Evolutionary conservation across 2,888 invertebrate species (phyloP).

Genomic region (Drosophila tripunctata): DNA sequence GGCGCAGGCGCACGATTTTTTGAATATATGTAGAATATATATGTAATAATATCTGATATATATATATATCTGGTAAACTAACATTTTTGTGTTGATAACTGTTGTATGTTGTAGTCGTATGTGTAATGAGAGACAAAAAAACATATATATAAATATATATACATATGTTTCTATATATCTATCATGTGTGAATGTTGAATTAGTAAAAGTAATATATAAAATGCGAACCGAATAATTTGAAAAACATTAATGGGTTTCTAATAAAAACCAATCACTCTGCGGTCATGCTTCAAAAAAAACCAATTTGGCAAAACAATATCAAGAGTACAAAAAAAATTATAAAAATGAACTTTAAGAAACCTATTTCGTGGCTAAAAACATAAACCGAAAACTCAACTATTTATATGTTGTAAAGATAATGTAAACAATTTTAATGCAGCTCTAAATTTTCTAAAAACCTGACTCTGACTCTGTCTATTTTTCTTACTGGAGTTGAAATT

Average conservation of each 20-base stretch:
- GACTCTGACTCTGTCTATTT: slow-evolving; percentile 51
- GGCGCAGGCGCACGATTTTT: slow-evolving; percentile 72
- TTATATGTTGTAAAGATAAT: neutral
- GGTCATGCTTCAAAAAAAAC: no score
- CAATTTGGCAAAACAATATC: slow-evolving; percentile 29
- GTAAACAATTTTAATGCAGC: slow-evolving; percentile 14
- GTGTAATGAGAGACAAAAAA: slow-evolving; percentile 31
- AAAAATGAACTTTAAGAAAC: slow-evolving; percentile 23
- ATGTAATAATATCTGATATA: no score
- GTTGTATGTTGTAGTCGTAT: slow-evolving; percentile 62
- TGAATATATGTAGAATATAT: slow-evolving; percentile 47
- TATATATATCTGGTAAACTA: slow-evolving; percentile 56
- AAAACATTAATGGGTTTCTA: slow-evolving; percentile 10
- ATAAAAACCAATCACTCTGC: slow-evolving; percentile 13
- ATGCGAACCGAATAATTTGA: slow-evolving; percentile 32
- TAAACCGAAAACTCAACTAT: no score
- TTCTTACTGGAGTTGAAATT: slow-evolving; percentile 42
- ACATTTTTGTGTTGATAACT: slow-evolving; percentile 54
- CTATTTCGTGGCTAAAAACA: slow-evolving; percentile 28
- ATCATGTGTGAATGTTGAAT: slow-evolving; percentile 40
- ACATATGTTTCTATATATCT: slow-evolving; percentile 9
- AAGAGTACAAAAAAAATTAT: slow-evolving; percentile 40
- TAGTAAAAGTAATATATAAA: slow-evolving; percentile 39
- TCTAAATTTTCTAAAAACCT: slow-evolving; percentile 33
- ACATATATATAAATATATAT: slow-evolving; percentile 9